These are phyloP conservation scores for Pycnonotus jocosus DNA, from an alignment of 2,113 vertebrate species.

Conservation along the genomic window DNA sequence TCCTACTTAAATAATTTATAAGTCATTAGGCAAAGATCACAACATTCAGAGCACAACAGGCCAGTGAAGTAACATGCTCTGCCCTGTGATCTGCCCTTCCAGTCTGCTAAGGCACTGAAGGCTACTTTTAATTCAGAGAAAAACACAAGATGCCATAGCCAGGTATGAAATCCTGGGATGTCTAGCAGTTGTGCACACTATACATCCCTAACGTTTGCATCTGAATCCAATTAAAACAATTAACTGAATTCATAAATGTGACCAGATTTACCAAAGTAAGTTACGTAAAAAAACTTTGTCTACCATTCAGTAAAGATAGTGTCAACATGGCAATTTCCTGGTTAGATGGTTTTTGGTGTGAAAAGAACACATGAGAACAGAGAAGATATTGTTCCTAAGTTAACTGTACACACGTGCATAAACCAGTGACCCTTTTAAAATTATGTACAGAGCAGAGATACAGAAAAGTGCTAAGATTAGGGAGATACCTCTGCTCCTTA, in stretches of 20 bases:
- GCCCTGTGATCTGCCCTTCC: neutral
- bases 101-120: neutral
- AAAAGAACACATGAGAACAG: neutral
- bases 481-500: neutral
- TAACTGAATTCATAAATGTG: neutral
- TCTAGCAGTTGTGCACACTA: neutral
- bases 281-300: neutral
- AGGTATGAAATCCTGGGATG: neutral
- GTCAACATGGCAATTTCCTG: neutral
- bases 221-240: neutral
- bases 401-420: neutral
- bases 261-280: neutral
- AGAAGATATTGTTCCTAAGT: neutral
- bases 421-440: neutral
- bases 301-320: neutral
- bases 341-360: neutral
- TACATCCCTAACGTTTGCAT: neutral
- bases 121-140: neutral
- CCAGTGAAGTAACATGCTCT: neutral
- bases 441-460: neutral
- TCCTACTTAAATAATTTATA: conserved; percentile 20
- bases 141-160: neutral
- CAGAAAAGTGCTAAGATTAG: neutral
- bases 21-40: conserved; percentile 7
- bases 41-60: neutral